These are phyloP conservation scores for Trachemys scripta DNA, from an alignment of 2,113 vertebrate species.

Conservation along the genomic window DNA sequence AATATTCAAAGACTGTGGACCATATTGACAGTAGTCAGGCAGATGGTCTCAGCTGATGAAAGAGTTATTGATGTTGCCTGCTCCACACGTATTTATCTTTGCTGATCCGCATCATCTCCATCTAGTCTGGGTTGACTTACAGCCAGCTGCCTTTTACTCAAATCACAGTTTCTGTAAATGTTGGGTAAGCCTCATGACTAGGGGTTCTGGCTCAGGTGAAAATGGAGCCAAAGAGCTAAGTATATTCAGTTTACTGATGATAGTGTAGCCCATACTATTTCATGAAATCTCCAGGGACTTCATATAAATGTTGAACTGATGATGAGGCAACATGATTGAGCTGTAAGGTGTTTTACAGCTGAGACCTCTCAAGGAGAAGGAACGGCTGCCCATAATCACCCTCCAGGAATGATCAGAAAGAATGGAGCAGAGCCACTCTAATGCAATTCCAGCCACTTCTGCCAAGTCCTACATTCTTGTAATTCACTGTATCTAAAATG, in stretches of 20 bases:
- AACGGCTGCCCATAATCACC: conserved; percentile 39
- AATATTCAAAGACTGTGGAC: not conserved
- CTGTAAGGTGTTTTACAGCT: conserved; percentile 53
- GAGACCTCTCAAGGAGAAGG: conserved; percentile 30
- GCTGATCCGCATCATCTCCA: rapidly evolving
- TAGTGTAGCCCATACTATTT: conserved; percentile 32
- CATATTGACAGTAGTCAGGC: not conserved
- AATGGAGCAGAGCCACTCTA: conserved; percentile 20
- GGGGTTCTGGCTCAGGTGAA: conserved; percentile 48
- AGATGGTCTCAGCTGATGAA: not conserved
- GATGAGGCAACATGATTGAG: conserved; percentile 55
- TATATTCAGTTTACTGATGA: not conserved
- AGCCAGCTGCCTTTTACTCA: conserved; percentile 10
- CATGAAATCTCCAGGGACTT: conserved; percentile 56
- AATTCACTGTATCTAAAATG: conserved; percentile 34
- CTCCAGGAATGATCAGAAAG: conserved; percentile 23
- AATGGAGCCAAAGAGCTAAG: conserved; percentile 33
- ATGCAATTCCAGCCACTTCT: conserved; percentile 10
- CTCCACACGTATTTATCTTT: not conserved
- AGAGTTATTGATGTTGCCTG: not conserved
- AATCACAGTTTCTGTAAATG: not conserved
- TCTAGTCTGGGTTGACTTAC: conserved; percentile 9
- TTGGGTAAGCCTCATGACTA: conserved; percentile 34
- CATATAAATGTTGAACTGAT: conserved; percentile 56
- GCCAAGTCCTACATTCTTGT: conserved; percentile 39